Evolutionary conservation across 64 coral and sea anemone species (phyloP).

Genomic region (Dendronephthya gigantea): DNA sequence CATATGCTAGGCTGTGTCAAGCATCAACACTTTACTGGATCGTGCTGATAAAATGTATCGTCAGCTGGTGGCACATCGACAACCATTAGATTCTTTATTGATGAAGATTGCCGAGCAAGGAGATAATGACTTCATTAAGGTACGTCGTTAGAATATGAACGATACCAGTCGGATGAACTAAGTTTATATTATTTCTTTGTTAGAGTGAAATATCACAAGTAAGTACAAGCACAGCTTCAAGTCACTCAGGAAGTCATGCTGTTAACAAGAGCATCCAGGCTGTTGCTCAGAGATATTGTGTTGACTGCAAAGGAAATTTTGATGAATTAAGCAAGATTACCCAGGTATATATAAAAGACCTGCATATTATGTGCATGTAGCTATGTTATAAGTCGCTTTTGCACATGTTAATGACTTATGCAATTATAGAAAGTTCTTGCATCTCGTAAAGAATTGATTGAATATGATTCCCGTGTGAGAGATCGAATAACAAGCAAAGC

Average conservation of each 20-base stretch:
- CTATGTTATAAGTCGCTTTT: too few species aligned
- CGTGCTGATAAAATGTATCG: slow-evolving; percentile 91
- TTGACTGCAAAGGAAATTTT: slow-evolving; percentile 88
- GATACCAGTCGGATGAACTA: too few species aligned
- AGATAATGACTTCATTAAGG: slow-evolving; percentile 47
- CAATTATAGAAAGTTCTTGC: slow-evolving; percentile 73
- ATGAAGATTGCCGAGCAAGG: slow-evolving; percentile 86
- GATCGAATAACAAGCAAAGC: slow-evolving; percentile 9
- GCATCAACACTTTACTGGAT: slow-evolving; percentile 80
- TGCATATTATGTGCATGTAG: too few species aligned
- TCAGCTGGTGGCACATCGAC: slow-evolving; percentile 71
- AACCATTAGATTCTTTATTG: slow-evolving; percentile 74
- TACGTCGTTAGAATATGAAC: neutral
- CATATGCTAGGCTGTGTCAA: slow-evolving; percentile 59
- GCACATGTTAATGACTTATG: too few species aligned
- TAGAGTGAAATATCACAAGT: slow-evolving; percentile 2
- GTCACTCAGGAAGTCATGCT: slow-evolving; percentile 30
- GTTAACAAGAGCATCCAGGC: slow-evolving; percentile 95
- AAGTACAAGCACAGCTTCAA: neutral
- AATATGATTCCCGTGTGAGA: slow-evolving; percentile 76
- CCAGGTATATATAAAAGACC: slow-evolving; percentile 37
- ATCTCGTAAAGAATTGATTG: slow-evolving; percentile 79
- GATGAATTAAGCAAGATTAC: slow-evolving; percentile 97
- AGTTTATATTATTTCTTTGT: neutral
- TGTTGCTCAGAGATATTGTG: slow-evolving; percentile 89